phyloP scores from a whole-genome alignment of 2,888 invertebrate genomes.

The Hirtodrosophila duncani region DNA sequence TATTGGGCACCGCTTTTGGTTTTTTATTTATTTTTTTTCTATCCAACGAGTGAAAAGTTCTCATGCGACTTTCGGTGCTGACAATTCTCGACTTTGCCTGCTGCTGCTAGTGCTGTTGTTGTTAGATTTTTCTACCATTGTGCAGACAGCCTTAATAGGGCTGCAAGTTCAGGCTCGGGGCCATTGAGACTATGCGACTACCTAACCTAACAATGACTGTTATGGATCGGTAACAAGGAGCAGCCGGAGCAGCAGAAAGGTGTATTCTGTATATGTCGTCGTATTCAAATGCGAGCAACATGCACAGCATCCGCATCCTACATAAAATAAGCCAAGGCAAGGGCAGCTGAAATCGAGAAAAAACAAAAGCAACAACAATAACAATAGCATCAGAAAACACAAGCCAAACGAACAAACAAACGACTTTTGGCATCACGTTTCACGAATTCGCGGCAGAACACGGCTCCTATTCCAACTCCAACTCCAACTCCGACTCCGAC shows the following conservation, averaged over 20 bases:
- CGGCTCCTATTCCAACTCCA: constrained; percentile 50
- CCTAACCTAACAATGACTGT: constrained; percentile 35
- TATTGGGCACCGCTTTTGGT: not conserved
- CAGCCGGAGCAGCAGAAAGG: constrained; percentile 19
- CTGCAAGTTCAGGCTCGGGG: constrained; percentile 29
- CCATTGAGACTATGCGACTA: constrained; percentile 20
- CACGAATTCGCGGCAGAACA: constrained; percentile 72
- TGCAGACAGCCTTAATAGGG: constrained; percentile 31
- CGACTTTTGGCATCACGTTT: constrained; percentile 73
- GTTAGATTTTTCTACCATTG: constrained; percentile 6
- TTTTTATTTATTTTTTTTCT: constrained; percentile 17
- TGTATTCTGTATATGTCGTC: too few species aligned
- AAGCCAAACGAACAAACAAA: constrained; percentile 37
- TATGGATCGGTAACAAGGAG: constrained; percentile 41
- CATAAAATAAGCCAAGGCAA: constrained; percentile 22
- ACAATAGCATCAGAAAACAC: not conserved
- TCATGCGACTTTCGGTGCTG: constrained; percentile 44
- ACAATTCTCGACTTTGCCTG: constrained; percentile 2
- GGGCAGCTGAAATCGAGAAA: constrained; percentile 27
- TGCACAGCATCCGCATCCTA: constrained; percentile 30
- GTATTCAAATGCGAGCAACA: constrained; percentile 47
- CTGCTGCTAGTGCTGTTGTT: constrained; percentile 1
- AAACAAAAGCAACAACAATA: constrained; percentile 10
- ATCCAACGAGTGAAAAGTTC: constrained; percentile 35
- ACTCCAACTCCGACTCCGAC: not conserved